phyloP scores from a whole-genome alignment of 1,140 invertebrate species.

The Acromyrmex heyeri region DNA sequence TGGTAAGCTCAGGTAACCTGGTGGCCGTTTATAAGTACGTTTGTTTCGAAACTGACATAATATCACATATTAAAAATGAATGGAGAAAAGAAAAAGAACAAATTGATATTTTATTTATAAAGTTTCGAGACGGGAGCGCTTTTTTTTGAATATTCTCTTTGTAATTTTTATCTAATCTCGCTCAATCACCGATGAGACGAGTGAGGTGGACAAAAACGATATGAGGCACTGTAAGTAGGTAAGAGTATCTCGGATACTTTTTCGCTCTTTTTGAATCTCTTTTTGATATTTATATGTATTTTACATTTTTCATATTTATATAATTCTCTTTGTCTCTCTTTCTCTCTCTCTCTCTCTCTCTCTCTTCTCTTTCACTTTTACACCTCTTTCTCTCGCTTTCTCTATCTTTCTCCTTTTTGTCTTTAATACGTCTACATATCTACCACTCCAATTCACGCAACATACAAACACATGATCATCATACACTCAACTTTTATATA shows the following conservation, averaged over 20 bases:
- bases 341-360: slow-evolving; percentile 65
- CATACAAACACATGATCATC: slow-evolving; percentile 68
- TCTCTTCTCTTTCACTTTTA: slow-evolving; percentile 70
- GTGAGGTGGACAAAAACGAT: slow-evolving; percentile 59
- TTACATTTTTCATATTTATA: slow-evolving; percentile 77
- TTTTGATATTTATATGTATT: slow-evolving; percentile 76
- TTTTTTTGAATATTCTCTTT: slow-evolving; percentile 72
- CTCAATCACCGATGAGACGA: slow-evolving; percentile 72
- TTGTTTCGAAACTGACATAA: slow-evolving; percentile 67
- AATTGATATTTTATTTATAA: slow-evolving; percentile 1
- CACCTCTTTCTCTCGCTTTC: slow-evolving; percentile 70
- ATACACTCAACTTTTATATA: slow-evolving; percentile 28
- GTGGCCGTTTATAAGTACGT: slow-evolving; percentile 79
- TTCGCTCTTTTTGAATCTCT: slow-evolving; percentile 73
- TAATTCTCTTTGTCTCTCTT: slow-evolving; percentile 74
- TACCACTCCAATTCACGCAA: slow-evolving; percentile 68
- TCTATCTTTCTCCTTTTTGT: slow-evolving; percentile 73
- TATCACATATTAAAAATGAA: slow-evolving; percentile 19
- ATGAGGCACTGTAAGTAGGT: slow-evolving; percentile 72
- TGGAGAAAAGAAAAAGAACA: neutral
- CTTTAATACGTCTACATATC: slow-evolving; percentile 76
- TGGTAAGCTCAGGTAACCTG: slow-evolving; percentile 78
- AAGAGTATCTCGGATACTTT: slow-evolving; percentile 79
- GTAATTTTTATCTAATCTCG: slow-evolving; percentile 77
- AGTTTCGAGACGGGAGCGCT: slow-evolving; percentile 74